These are phyloP conservation scores for Cynopterus brachyotis DNA, from an alignment of 2,113 vertebrate species.

Conservation along the genomic window DNA sequence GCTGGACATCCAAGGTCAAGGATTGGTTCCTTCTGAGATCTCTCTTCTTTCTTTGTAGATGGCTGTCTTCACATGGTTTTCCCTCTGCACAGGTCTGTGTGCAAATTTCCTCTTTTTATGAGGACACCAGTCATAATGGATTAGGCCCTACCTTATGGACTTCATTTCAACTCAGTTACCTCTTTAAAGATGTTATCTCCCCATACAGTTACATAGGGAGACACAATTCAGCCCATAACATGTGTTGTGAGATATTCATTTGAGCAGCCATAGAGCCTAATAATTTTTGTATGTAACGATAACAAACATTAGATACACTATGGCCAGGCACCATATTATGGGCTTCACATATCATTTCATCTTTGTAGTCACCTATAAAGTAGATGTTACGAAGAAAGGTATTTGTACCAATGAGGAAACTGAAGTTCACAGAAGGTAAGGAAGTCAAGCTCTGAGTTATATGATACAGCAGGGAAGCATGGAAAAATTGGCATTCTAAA, in stretches of 20 bases:
- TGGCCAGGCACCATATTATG: not conserved
- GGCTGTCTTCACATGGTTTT: not conserved
- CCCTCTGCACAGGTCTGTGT: not conserved
- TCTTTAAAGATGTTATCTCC: not conserved
- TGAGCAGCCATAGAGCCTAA: slow-evolving; percentile 6
- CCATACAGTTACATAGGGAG: not conserved
- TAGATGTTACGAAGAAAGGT: not conserved
- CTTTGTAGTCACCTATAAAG: not conserved
- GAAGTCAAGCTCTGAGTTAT: not conserved
- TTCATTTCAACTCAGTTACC: not conserved
- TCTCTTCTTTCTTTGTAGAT: not conserved
- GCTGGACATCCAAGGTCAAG: not conserved
- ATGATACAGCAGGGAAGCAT: not conserved
- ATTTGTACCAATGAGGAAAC: not conserved
- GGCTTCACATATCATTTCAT: not conserved
- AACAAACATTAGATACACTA: not conserved
- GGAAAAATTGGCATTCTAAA: not conserved
- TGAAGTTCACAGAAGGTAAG: not conserved
- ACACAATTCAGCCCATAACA: not conserved
- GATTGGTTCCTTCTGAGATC: not conserved
- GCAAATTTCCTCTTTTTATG: not conserved
- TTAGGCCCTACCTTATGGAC: not conserved
- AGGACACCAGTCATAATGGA: not conserved
- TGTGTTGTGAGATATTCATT: not conserved
- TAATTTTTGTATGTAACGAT: not conserved